Conservation (phyloP, 2,113 vertebrate genomes). For the Eulacestoma nigropectus region DNA sequence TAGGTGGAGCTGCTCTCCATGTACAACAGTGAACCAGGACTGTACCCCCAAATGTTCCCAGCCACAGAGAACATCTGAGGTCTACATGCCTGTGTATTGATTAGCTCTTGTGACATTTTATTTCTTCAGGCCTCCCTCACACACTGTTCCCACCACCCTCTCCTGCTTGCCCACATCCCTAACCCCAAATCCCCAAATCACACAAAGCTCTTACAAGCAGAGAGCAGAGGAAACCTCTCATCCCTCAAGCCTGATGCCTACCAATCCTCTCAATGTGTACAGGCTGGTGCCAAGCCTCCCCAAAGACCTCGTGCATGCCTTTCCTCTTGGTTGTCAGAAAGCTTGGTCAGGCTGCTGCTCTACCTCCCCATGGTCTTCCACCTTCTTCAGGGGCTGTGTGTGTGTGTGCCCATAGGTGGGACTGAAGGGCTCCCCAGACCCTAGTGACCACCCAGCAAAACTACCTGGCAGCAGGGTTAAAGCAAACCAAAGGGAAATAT, state of each 20-base stretch:
- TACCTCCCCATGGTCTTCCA: background rate
- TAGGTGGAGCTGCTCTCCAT: background rate
- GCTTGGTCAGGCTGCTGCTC: background rate
- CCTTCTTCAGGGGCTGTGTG: rapidly evolving
- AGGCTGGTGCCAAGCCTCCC: rapidly evolving
- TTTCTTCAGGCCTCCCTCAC: background rate
- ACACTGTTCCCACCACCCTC: background rate
- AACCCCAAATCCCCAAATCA: background rate
- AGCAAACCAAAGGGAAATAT: background rate
- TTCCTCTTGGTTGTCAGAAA: background rate
- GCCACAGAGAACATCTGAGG: background rate
- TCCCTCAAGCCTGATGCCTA: background rate
- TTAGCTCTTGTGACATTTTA: background rate
- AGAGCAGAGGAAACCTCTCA: background rate
- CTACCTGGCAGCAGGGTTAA: background rate
- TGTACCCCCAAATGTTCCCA: background rate
- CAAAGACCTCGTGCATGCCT: background rate
- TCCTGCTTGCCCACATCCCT: background rate
- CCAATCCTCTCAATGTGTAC: background rate
- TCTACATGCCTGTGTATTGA: background rate
- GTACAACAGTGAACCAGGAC: background rate
- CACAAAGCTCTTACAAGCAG: background rate
- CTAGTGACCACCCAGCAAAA: background rate
- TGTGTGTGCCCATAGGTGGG: background rate
- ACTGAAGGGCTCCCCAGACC: background rate